A percentile compares a stretch with the other conserved stretches of the same genome.
phyloP scores from a whole-genome alignment of 2,888 invertebrate species.

The Tetrapedia diversipes region DNA sequence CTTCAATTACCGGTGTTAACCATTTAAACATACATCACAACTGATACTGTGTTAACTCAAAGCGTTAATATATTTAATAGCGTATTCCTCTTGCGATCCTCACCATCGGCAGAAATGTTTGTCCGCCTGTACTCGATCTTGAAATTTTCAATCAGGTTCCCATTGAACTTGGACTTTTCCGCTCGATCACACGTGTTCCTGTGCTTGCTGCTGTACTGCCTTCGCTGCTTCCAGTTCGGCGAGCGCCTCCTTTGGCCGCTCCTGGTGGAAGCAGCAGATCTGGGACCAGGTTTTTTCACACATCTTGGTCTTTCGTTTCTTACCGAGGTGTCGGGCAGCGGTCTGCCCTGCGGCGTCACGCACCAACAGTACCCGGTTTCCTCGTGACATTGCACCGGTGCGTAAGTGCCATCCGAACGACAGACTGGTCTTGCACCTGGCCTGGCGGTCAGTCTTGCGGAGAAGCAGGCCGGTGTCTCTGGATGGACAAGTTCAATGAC shows the following conservation, averaged over 20 bases:
- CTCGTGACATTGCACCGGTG: conserved; percentile 92
- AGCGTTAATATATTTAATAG: neutral
- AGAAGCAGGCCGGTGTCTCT: conserved; percentile 83
- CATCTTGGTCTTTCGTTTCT: conserved; percentile 89
- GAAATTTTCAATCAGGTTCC: conserved; percentile 93
- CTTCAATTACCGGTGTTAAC: too few relatives aligned
- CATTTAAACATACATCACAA: too few relatives aligned
- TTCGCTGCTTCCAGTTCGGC: conserved; percentile 75
- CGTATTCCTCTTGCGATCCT: conserved; percentile 4
- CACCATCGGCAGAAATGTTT: conserved; percentile 78
- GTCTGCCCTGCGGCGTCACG: conserved; percentile 92
- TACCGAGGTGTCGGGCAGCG: conserved; percentile 91
- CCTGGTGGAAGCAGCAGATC: conserved; percentile 67
- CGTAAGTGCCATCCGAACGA: conserved; percentile 92
- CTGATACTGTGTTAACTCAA: too few relatives aligned
- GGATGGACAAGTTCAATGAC: conserved; percentile 52
- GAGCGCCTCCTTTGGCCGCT: conserved; percentile 75
- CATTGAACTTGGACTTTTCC: conserved; percentile 92
- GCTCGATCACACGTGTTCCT: conserved; percentile 86
- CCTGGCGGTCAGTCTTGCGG: conserved; percentile 82
- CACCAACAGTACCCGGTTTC: conserved; percentile 94
- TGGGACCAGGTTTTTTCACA: conserved; percentile 78
- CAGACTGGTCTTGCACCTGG: conserved; percentile 90
- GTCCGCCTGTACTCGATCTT: conserved; percentile 88
- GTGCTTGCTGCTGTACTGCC: conserved; percentile 76